A percentile compares a stretch with the other conserved stretches of the same genome.
These are phyloP conservation scores for Dermatemys mawii DNA, from an alignment of 2,113 vertebrate genomes.

Conservation along the genomic window DNA sequence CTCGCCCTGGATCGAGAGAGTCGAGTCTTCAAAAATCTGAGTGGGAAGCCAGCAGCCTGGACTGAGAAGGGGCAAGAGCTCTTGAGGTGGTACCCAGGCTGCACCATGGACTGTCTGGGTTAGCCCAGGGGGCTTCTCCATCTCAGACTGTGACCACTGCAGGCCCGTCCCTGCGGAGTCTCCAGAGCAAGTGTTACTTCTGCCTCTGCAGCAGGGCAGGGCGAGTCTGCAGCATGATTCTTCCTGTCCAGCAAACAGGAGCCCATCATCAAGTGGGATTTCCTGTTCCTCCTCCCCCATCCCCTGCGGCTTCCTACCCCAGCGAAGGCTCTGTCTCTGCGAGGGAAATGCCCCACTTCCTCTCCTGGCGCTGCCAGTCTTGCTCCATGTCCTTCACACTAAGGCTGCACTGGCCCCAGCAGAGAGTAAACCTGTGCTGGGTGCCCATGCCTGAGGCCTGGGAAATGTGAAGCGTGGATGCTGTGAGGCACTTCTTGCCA, in stretches of 20 bases:
- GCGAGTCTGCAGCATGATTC: neutral
- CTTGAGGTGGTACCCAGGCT: neutral
- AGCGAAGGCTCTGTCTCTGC: slow-evolving; percentile 11
- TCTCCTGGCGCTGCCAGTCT: neutral
- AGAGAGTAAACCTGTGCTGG: neutral
- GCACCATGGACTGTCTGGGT: neutral
- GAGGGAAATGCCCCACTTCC: neutral
- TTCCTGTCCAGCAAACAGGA: neutral
- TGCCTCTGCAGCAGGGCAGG: neutral
- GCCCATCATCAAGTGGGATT: neutral
- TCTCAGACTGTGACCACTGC: neutral
- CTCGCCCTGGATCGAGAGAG: slow-evolving; percentile 91
- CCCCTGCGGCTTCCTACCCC: neutral
- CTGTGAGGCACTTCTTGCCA: neutral
- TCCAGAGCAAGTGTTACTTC: neutral
- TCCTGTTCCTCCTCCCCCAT: slow-evolving; percentile 8
- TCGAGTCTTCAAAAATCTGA: slow-evolving; percentile 97
- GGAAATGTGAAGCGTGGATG: neutral
- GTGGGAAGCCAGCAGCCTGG: neutral
- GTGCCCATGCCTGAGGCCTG: neutral
- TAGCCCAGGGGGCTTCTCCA: slow-evolving; percentile 34
- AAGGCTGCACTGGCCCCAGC: neutral
- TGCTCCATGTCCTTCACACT: neutral
- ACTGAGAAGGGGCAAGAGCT: slow-evolving; percentile 23
- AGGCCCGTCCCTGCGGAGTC: neutral